Base-by-base conservation (phyloP, 2,797 vertebrate genomes). In the Natrix natrix region DNA sequence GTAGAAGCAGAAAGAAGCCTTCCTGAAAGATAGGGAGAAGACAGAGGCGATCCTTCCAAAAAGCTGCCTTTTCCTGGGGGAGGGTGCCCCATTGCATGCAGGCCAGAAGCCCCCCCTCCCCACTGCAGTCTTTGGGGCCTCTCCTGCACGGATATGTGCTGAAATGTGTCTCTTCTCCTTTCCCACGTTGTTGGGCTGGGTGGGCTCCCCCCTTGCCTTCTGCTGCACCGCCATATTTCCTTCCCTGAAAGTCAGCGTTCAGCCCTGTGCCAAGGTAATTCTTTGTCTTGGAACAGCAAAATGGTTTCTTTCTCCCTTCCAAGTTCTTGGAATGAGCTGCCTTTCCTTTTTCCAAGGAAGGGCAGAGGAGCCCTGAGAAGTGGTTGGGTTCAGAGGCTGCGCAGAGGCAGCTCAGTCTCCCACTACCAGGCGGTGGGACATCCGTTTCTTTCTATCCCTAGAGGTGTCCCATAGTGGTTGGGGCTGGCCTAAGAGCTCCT, bases 201-300 rank as follows among this genome's bases (percentile, higher is more conserved):
- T 95, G 95, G 94, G 83, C 92, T 93, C 12, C 59, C 90, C 93
- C 87, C 4, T 78, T 43, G 32, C 37, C 8, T 48, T 22, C 74
- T 43, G 8, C 37, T 78, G 69, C 0, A 17, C 92, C 28, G 59
- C 92, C 5, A 37, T 86, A 93, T 95, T 93, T 93, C 93, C 32
- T 92, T 54, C 90, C 95, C 94, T 96, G 95, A 96, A 90, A 94
- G 95, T 96, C 43, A 43, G 96, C 94, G 90, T 90, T 54, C 17
- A 5, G 96, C 57, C 87, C 89, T 87, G 91, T 96, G 97, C 96
- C 97, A 97, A 97, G 95, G 96, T 95, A 95, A 97, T 97, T 96
- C 96, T 97, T 97, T 96, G 95, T 94, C 97, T 96, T 97, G 96
- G 96, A 96, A 96, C 92, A 0, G 0, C 92, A 95, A 96, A 94